Evolutionary conservation across 2,888 invertebrate species (phyloP).

Genomic region (Crepidodera aurea): DNA sequence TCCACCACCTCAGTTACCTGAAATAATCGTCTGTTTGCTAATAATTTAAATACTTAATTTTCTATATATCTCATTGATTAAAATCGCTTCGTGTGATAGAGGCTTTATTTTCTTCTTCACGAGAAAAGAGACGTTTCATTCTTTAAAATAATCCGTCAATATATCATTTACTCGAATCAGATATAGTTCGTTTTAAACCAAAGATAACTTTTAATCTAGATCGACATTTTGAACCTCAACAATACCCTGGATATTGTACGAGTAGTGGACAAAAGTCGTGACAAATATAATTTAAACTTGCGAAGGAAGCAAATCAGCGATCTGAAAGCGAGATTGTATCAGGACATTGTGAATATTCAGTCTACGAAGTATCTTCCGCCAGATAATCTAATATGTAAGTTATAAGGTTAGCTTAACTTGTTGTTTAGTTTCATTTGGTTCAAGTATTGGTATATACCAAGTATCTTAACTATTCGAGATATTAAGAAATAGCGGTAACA

Average conservation of each 20-base stretch:
- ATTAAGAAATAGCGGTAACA: too few relatives aligned
- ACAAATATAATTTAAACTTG: slow-evolving; percentile 32
- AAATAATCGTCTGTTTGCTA: too few relatives aligned
- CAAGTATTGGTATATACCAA: too few relatives aligned
- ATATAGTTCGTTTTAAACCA: not conserved
- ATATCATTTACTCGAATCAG: not conserved
- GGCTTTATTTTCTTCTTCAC: too few relatives aligned
- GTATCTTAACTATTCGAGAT: too few relatives aligned
- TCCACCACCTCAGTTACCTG: too few relatives aligned
- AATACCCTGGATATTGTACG: slow-evolving; percentile 35
- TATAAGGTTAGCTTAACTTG: not conserved
- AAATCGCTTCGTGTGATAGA: too few relatives aligned
- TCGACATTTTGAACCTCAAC: slow-evolving; percentile 29
- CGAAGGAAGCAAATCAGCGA: slow-evolving; percentile 25
- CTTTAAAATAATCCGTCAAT: not conserved
- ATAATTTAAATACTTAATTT: too few relatives aligned
- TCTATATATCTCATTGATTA: too few relatives aligned
- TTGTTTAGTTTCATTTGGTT: not conserved
- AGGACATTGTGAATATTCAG: slow-evolving; percentile 26
- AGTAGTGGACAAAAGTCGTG: slow-evolving; percentile 34
- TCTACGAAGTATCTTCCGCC: slow-evolving; percentile 33
- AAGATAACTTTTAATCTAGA: slow-evolving; percentile 24
- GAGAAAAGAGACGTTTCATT: not conserved
- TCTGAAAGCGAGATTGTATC: slow-evolving; percentile 29
- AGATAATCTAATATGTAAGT: slow-evolving; percentile 39